Conservation (phyloP, 2,113 vertebrate species). For the Nicator chloris region DNA sequence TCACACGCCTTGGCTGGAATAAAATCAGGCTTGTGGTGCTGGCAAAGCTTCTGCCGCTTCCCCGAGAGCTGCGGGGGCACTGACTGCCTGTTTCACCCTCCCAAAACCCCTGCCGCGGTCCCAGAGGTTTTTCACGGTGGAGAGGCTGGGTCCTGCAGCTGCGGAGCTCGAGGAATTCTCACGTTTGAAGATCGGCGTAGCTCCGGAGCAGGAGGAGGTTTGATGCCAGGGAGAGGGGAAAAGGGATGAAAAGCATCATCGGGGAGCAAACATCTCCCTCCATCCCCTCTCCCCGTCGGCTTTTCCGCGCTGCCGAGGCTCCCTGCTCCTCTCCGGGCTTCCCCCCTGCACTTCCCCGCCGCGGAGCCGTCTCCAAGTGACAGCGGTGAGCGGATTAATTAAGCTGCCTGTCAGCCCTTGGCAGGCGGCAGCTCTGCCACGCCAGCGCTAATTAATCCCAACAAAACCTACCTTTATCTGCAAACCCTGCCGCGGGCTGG, state of each 20-base stretch:
- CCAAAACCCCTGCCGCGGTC: accelerated
- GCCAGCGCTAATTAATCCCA: conserved; percentile 35
- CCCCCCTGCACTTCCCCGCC: background rate
- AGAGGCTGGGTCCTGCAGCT: background rate
- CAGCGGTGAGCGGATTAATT: conserved; percentile 35
- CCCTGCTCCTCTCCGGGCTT: background rate
- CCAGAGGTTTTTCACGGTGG: accelerated
- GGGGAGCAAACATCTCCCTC: background rate
- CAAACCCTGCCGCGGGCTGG: background rate
- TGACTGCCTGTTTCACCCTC: background rate
- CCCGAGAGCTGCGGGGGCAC: background rate
- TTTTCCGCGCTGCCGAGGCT: background rate
- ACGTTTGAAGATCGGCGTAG: accelerated
- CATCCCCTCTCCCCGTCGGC: background rate
- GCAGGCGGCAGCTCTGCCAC: background rate
- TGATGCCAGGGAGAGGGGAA: accelerated
- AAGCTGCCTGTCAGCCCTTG: conserved; percentile 21
- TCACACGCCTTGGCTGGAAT: background rate
- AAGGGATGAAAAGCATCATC: background rate
- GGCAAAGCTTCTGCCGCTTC: background rate
- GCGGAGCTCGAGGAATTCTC: background rate
- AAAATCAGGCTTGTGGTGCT: background rate
- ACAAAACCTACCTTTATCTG: conserved; percentile 41
- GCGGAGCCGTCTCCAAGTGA: background rate
- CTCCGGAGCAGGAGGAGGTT: background rate